Base-by-base conservation (phyloP, 2,113 vertebrate species). In the Bujurquina vittata region DNA sequence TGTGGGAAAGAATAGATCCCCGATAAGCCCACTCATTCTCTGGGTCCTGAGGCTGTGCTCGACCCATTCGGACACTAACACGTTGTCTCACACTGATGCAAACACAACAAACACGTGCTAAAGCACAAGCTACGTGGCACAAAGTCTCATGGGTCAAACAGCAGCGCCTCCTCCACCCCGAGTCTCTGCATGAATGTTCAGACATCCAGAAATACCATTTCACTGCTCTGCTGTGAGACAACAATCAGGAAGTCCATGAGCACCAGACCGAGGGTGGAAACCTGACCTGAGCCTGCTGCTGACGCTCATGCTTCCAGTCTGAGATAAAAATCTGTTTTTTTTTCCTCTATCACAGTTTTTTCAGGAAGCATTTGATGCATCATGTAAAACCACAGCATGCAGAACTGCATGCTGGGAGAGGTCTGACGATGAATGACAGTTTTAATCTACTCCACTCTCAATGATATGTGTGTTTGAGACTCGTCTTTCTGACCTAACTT, bases 1-100 rank as follows among this genome's bases (percentile, higher is more conserved):
- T 95, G 92, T 92, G 90, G 91, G 91, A 94, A 89, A 93, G 88
- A 86, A 93, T 85, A 88, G 92, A 92, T 93, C 90, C 90, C 90
- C 78, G 35, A 93, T 94, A 93, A 90, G 87, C 84, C 67, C 76
- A 49, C 79, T 83, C 73, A 10, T 33, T 83, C 86, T 79, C 11
- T 65, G 54, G 63, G 88, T 86, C 74, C 82, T 80, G 81, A 80
- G 84, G 89, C 75, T 74, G 84, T 11, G 67, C 80, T 84, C 15
- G 7, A 11, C 5, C 55, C 6, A 1, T 60, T 72, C 80, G 61
- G 31, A 22, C 20, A 2, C 63, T 46, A 75, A 57, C 74, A 10
- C 75, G 11, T 73, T 37, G 10, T 79, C 69, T 67, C 61, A 75
- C 40, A 18, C 63, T 29, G 22, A 67, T 23, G 26, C 29, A 65